phyloP scores from a whole-genome alignment of 1,140 invertebrate genomes.

The Sweltsa coloradensis region DNA sequence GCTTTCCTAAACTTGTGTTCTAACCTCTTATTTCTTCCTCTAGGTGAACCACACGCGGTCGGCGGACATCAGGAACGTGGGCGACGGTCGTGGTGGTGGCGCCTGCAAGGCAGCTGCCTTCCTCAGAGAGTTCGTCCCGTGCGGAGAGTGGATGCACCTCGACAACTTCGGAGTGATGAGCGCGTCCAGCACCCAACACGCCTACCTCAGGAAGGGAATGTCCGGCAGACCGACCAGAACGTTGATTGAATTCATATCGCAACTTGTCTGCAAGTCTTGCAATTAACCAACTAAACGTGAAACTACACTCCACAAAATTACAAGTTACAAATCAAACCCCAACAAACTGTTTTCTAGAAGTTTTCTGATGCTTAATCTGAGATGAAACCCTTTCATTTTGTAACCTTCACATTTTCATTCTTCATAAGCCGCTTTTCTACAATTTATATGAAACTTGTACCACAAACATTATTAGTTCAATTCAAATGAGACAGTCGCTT shows the following conservation, averaged over 20 bases:
- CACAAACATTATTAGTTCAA: no score
- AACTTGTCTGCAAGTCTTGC: constrained; percentile 13
- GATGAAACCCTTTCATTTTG: no score
- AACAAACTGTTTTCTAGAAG: no score
- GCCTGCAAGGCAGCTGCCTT: constrained; percentile 42
- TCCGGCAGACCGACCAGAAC: constrained; percentile 19
- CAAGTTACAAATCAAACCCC: no score
- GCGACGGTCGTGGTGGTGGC: constrained; percentile 26
- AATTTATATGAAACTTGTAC: no score
- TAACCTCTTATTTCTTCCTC: not conserved
- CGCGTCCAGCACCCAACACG: constrained; percentile 10
- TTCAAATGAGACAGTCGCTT: no score
- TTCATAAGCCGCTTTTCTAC: no score
- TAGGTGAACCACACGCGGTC: constrained; percentile 23
- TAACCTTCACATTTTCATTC: no score
- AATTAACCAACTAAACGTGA: no score
- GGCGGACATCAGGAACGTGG: constrained; percentile 40
- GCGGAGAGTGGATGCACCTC: constrained; percentile 40
- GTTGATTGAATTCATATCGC: constrained; percentile 20
- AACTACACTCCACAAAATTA: no score
- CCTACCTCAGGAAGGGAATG: constrained; percentile 18
- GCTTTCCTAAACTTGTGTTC: no score
- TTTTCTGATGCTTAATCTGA: no score
- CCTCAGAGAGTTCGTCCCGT: constrained; percentile 40
- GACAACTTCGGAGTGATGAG: constrained; percentile 44